Base-by-base conservation (phyloP, 2,797 vertebrate species). In the Mormyrus proboscirostris region DNA sequence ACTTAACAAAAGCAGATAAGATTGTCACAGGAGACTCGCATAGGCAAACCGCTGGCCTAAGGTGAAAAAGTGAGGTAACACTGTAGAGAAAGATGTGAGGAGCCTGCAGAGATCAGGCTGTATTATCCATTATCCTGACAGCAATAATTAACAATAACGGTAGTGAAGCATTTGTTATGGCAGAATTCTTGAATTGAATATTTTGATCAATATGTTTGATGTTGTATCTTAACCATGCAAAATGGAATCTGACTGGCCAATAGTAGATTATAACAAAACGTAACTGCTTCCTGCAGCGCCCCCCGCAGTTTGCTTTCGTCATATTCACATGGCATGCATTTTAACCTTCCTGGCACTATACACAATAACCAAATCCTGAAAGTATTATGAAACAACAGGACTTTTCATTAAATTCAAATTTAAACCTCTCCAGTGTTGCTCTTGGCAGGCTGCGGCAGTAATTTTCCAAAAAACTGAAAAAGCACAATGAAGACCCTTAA, bases 341-440 rank as follows among this genome's bases (percentile, higher is more conserved):
- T 73, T 73, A 12, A 16, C 65, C 65, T 38, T n/a, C 73, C 73
- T 79, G 73, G 73, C 41, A 44, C 14, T 41, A 79, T 44, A 1
- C 73, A n/a, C 73, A 79, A 19, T 44, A 44, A 47, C 73, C 33
- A 79, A 44, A 79, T 79, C 73, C 33, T 85, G 83, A 51, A 49
- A 49, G 49, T 9, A 22, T 16, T 19, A 51, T 6, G 49, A 38
- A 57, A 55, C 51, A 86, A 50, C 4, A 29, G 50, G 14, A 38
- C 51, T 9, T 59, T 87, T 59, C 51, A 57, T 87, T 87, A 87
- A 87, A 87, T n/a, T 14, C 49, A 87, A 2, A 57, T 53, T 87
- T 25, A 41, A 87, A 86, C 2, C 50, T 51, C 51, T 57, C 14
- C 22, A 57, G 2, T 8, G 49, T 57, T 41, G 50, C 85, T 41